Evolutionary conservation across 2,888 invertebrate species (phyloP).

Genomic region (Harmothoe impar): DNA sequence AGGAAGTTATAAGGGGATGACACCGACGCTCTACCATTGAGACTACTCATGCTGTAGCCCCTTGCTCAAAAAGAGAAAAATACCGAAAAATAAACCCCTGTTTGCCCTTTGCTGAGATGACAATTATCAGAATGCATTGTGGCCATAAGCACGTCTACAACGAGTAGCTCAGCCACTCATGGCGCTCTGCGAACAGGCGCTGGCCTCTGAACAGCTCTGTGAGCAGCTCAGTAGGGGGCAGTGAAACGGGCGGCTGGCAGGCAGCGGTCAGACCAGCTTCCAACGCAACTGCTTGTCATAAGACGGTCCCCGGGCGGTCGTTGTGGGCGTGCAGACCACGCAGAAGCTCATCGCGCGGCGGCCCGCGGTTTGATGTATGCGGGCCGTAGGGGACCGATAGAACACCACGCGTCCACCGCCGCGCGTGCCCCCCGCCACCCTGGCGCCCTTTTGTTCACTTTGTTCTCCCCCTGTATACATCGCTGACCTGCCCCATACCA

Average conservation of each 20-base stretch:
- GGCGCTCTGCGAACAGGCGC: neutral
- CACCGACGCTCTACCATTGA: too few species aligned
- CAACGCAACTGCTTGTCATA: neutral
- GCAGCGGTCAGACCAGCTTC: neutral
- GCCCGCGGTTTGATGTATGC: neutral
- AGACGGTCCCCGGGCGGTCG: conserved; percentile 26
- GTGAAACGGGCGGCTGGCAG: neutral
- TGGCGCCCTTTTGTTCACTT: conserved; percentile 47
- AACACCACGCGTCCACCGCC: neutral
- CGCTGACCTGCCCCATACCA: neutral
- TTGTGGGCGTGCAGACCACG: conserved; percentile 39
- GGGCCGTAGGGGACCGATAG: conserved; percentile 39
- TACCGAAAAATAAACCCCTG: too few species aligned
- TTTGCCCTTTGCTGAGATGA: too few species aligned
- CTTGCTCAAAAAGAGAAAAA: too few species aligned
- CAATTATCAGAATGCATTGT: too few species aligned
- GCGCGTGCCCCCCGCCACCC: conserved; percentile 1
- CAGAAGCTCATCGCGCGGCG: neutral
- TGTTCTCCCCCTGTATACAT: conserved; percentile 37
- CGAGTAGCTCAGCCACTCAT: too few species aligned
- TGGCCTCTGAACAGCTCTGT: neutral
- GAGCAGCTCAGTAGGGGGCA: conserved; percentile 19
- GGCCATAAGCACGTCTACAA: too few species aligned
- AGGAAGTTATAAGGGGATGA: too few species aligned
- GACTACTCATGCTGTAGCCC: too few species aligned